Conservation (phyloP, 2,797 vertebrate genomes). For the Pseudochromis fuscus region DNA sequence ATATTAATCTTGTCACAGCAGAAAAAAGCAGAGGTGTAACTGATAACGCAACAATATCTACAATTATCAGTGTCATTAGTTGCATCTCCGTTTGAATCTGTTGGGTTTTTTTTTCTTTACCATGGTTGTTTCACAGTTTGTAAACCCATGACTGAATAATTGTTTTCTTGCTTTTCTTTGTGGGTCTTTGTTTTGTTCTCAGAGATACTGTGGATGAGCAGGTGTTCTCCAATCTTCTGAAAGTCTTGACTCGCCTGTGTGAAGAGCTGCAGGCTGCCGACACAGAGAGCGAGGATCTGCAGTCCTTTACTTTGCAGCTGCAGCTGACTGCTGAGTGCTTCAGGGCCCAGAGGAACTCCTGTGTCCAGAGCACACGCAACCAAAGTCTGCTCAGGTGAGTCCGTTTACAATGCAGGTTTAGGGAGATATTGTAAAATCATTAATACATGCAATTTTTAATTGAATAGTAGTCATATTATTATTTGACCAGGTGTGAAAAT, state of each 20-base stretch:
- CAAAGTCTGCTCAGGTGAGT: conserved; percentile 90
- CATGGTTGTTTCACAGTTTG: too few species aligned
- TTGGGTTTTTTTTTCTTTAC: too few species aligned
- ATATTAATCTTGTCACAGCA: too few species aligned
- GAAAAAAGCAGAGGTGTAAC: too few species aligned
- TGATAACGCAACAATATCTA: too few species aligned
- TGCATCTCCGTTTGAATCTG: background rate
- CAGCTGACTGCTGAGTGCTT: conserved; percentile 91
- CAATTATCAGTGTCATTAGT: too few species aligned
- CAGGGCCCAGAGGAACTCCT: conserved; percentile 92
- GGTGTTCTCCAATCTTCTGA: conserved; percentile 84
- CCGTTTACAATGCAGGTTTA: background rate
- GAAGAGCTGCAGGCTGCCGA: conserved; percentile 77
- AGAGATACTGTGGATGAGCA: conserved; percentile 87
- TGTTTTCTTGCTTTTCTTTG: too few species aligned
- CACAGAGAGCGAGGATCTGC: conserved; percentile 50
- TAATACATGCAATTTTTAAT: too few species aligned
- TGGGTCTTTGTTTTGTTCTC: conserved; percentile 40
- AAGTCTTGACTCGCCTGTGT: conserved; percentile 80
- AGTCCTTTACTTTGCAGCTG: conserved; percentile 73
- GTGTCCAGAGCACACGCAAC: conserved; percentile 89
- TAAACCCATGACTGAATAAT: background rate
- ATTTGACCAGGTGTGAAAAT: background rate
- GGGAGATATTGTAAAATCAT: background rate
- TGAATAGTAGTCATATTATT: too few species aligned